Evolutionary conservation across 2,888 invertebrate genomes (phyloP).

Genomic region (Lasioglossum leucozonium): DNA sequence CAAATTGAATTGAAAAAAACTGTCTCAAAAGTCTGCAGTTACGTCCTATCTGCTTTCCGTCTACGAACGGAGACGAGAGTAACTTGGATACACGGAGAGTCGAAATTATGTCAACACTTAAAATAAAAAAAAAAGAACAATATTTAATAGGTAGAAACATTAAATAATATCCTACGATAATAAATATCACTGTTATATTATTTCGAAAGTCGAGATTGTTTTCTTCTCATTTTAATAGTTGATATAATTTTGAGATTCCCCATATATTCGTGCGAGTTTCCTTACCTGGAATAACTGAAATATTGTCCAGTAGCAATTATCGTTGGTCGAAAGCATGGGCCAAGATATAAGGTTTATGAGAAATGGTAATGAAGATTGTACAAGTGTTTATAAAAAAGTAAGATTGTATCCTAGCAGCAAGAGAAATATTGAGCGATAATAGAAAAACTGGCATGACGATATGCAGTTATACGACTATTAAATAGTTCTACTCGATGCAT

Average conservation of each 20-base stretch:
- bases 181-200: background rate
- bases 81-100: conserved; percentile 13
- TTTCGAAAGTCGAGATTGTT: background rate
- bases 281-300: conserved; percentile 17
- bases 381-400: background rate
- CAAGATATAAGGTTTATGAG: background rate
- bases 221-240: background rate
- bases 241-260: background rate
- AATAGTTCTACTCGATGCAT: background rate
- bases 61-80: background rate
- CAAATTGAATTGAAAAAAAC: conserved; percentile 31
- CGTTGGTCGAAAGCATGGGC: conserved; percentile 11
- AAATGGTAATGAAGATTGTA: conserved; percentile 1
- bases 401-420: background rate
- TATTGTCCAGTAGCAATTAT: background rate
- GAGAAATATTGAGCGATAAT: conserved; percentile 12
- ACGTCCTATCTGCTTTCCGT: background rate
- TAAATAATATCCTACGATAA: background rate
- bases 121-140: background rate
- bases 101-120: background rate
- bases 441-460: background rate
- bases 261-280: background rate
- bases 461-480: background rate
- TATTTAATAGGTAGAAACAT: background rate
- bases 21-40: conserved; percentile 19